A percentile compares a stretch with the other conserved stretches of the same genome.
Conservation (phyloP, 2,797 vertebrate species). For the Lacerta viridis region DNA sequence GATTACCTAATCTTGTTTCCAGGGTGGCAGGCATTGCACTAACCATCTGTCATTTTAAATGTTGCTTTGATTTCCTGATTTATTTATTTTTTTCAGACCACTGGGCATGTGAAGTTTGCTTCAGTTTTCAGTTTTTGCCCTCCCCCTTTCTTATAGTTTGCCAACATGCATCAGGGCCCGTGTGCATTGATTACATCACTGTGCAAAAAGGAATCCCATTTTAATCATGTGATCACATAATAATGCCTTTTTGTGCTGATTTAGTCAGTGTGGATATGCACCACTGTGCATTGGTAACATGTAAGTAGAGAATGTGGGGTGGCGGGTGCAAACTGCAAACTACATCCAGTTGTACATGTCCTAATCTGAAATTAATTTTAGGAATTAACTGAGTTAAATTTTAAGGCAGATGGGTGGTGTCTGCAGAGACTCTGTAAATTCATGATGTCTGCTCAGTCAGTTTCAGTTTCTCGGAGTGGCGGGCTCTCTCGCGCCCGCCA, state of each 20-base stretch:
- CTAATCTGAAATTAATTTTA: constrained; percentile 13
- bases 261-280: background rate
- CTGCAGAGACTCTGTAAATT: too few species aligned
- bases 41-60: background rate
- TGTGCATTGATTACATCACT: background rate
- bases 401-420: background rate
- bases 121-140: background rate
- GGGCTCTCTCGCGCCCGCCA: too few species aligned
- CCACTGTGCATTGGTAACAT: background rate
- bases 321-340: background rate
- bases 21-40: background rate
- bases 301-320: too few species aligned
- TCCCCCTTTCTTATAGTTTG: background rate
- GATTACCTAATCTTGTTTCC: background rate
- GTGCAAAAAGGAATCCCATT: background rate
- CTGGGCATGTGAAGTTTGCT: background rate
- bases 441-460: too few species aligned
- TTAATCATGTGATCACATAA: background rate
- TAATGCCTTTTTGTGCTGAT: background rate
- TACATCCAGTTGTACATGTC: background rate
- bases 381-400: background rate
- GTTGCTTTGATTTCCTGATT: too few species aligned
- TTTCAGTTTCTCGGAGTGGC: too few species aligned
- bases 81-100: background rate
- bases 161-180: background rate